Conservation (phyloP, 2,797 vertebrate species). For the Platyrinchus mystaceus region DNA sequence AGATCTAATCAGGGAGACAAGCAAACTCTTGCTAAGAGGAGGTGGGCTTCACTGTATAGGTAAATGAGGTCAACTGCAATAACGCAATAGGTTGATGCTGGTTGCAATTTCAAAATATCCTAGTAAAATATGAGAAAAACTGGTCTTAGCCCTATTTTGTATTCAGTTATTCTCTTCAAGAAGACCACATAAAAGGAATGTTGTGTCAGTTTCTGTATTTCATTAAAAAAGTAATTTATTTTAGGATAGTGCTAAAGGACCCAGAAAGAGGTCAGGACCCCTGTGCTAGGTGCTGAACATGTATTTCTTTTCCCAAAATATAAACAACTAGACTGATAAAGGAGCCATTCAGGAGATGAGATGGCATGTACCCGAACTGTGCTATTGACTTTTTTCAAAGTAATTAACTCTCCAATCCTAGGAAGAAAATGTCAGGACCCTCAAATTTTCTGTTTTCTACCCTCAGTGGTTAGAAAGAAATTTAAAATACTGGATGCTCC, state of each 20-base stretch:
- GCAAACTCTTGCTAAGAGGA: not conserved
- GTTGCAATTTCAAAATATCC: not conserved
- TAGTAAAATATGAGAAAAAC: not conserved
- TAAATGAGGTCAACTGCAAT: not conserved
- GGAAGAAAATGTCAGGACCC: not conserved
- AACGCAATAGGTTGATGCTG: not conserved
- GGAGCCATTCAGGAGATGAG: not conserved
- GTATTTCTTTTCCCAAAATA: not conserved
- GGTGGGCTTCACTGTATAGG: not conserved
- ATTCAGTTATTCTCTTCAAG: not conserved
- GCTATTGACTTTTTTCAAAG: not conserved
- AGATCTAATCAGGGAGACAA: not conserved
- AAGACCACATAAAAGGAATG: not conserved
- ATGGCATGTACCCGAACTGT: not conserved
- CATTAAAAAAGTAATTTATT: not conserved
- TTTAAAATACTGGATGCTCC: not conserved
- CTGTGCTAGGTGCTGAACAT: not conserved
- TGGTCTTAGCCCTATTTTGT: not conserved
- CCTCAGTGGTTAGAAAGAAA: not conserved
- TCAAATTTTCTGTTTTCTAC: not conserved
- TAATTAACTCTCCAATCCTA: not conserved
- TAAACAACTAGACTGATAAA: not conserved
- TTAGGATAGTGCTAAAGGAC: not conserved
- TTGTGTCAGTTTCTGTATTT: not conserved
- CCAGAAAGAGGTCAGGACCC: not conserved